Percentiles rank a stretch among this genome's conserved stretches.
phyloP scores from a whole-genome alignment of 2,888 invertebrate genomes.

The Caenorhabditis becei region DNA sequence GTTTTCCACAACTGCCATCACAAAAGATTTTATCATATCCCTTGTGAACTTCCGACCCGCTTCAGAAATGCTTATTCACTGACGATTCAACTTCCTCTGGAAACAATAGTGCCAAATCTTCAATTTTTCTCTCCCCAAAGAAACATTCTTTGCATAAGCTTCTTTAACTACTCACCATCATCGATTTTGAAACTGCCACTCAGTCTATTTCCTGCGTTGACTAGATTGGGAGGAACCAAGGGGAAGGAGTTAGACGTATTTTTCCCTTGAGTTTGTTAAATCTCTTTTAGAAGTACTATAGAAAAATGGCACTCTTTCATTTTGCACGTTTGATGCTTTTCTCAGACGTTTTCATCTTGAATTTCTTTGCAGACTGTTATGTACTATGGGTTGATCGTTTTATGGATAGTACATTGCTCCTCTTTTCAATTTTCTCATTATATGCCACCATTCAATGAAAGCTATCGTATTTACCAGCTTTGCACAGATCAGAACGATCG shows the following conservation, averaged over 20 bases:
- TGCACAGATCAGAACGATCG: constrained; percentile 70
- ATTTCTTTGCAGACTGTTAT: constrained; percentile 50
- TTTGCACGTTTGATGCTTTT: constrained; percentile 1
- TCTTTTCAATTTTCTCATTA: constrained; percentile 61
- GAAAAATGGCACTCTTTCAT: too few relatives aligned
- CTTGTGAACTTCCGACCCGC: constrained; percentile 29
- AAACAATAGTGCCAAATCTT: neutral
- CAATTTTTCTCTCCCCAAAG: too few relatives aligned
- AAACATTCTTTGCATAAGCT: too few relatives aligned
- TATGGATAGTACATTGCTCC: constrained; percentile 24
- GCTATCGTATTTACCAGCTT: constrained; percentile 61
- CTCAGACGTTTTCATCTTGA: neutral
- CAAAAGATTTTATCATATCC: constrained; percentile 49
- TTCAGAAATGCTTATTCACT: constrained; percentile 13
- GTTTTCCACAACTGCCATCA: too few relatives aligned
- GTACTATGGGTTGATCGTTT: constrained; percentile 51
- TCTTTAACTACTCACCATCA: too few relatives aligned
- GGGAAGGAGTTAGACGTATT: too few relatives aligned
- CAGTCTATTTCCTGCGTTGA: too few relatives aligned
- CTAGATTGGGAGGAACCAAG: too few relatives aligned
- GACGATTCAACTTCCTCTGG: neutral
- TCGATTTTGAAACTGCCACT: too few relatives aligned
- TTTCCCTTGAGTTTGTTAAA: too few relatives aligned
- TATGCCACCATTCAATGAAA: constrained; percentile 68
- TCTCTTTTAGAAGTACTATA: too few relatives aligned